phyloP scores from a whole-genome alignment of 2,797 vertebrate genomes.

The Aphelocoma californica region DNA sequence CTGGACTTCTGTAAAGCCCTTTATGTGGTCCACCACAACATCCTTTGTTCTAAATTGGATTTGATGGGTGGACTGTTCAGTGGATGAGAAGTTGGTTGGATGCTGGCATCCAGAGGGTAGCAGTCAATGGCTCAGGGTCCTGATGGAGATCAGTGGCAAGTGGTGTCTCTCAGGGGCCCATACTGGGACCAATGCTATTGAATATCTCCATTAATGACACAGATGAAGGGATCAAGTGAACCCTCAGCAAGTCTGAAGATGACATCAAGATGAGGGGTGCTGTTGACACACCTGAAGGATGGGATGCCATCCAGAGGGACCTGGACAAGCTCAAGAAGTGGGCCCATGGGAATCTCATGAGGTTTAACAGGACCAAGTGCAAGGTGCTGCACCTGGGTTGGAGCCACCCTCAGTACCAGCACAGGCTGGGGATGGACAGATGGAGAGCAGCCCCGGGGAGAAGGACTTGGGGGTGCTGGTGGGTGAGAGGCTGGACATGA shows the following conservation, averaged over 20 bases:
- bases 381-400: rapidly evolving
- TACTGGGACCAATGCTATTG: neutral
- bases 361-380: neutral
- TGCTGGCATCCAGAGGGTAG: neutral
- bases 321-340: neutral
- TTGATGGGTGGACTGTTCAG: neutral
- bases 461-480: neutral
- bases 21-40: too few species aligned
- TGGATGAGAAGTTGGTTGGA: neutral
- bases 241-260: neutral
- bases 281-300: neutral
- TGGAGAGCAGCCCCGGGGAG: rapidly evolving
- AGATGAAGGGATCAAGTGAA: neutral
- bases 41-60: neutral
- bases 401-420: rapidly evolving
- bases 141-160: neutral
- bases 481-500: neutral
- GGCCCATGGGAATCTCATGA: too few species aligned
- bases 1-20: neutral
- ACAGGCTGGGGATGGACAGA: neutral
- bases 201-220: neutral
- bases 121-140: rapidly evolving
- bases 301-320: neutral
- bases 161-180: too few species aligned
- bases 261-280: neutral